phyloP scores from a whole-genome alignment of 2,113 vertebrate species.

The Ovibos moschatus region DNA sequence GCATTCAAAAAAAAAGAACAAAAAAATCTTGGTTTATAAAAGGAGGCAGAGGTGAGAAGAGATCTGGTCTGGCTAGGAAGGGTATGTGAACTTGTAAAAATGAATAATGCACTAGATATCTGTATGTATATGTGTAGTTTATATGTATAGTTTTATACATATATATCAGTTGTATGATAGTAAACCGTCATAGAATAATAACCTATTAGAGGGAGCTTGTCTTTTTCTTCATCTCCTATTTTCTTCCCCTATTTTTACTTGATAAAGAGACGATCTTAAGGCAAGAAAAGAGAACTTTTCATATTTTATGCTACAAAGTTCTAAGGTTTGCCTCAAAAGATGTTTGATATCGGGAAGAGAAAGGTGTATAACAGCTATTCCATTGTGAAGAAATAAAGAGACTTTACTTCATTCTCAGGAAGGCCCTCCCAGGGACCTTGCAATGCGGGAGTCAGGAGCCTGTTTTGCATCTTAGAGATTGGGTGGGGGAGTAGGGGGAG shows the following conservation, averaged over 20 bases:
- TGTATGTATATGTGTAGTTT: neutral
- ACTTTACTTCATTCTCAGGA: neutral
- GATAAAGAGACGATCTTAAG: neutral
- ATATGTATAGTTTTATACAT: neutral
- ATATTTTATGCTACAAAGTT: neutral
- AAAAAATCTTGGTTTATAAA: neutral
- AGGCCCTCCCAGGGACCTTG: neutral
- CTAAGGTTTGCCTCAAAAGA: neutral
- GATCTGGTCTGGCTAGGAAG: neutral
- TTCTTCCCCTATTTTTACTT: neutral
- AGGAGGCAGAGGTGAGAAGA: neutral
- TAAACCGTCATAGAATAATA: neutral
- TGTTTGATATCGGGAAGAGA: neutral
- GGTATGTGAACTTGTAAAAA: neutral
- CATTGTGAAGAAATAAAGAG: neutral
- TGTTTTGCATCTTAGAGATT: neutral
- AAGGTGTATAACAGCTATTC: neutral
- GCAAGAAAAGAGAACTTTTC: neutral
- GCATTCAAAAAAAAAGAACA: neutral
- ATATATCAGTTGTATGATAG: neutral
- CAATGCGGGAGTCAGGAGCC: neutral
- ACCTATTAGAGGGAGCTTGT: neutral
- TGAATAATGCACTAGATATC: neutral
- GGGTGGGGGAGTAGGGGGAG: rapidly evolving
- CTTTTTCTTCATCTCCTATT: neutral